A percentile compares a stretch with the other conserved stretches of the same genome.
Evolutionary conservation across 2,888 invertebrate species (phyloP).

Genomic region (Tipula helvola): DNA sequence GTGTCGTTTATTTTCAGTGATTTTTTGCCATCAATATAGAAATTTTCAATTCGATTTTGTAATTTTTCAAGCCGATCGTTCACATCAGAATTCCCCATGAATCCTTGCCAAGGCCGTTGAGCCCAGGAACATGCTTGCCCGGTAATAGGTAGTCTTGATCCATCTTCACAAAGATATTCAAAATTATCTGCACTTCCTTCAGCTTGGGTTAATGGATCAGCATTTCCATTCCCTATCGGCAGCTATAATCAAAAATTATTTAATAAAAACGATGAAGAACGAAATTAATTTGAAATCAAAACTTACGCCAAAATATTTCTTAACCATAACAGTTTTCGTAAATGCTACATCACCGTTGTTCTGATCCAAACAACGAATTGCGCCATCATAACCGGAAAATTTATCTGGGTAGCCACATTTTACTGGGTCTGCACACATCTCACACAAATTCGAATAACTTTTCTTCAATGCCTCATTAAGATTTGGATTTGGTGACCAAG

Average conservation of each 20-base stretch:
- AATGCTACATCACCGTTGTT: slow-evolving; percentile 78
- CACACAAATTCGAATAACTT: slow-evolving; percentile 64
- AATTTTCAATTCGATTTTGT: not conserved
- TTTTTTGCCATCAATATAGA: slow-evolving; percentile 54
- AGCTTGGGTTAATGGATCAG: slow-evolving; percentile 39
- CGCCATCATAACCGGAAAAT: slow-evolving; percentile 78
- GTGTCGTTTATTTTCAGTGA: slow-evolving; percentile 57
- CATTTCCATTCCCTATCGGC: slow-evolving; percentile 49
- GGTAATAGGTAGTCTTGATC: slow-evolving; percentile 52
- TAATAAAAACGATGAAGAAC: not conserved
- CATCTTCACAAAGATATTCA: slow-evolving; percentile 69
- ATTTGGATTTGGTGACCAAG: slow-evolving; percentile 63
- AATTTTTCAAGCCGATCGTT: slow-evolving; percentile 29
- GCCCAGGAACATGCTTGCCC: slow-evolving; percentile 67
- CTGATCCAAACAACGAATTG: slow-evolving; percentile 65
- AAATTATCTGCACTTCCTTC: slow-evolving; percentile 52
- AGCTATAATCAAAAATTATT: slow-evolving; percentile 34
- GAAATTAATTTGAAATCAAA: not conserved
- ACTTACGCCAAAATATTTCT: slow-evolving; percentile 62
- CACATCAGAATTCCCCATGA: slow-evolving; percentile 53
- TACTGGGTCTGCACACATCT: slow-evolving; percentile 62
- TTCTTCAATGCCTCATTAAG: slow-evolving; percentile 57
- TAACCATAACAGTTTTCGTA: slow-evolving; percentile 68
- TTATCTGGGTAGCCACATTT: slow-evolving; percentile 71
- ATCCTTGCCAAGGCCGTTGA: slow-evolving; percentile 73